A percentile compares a stretch with the other conserved stretches of the same genome.
Evolutionary conservation across 2,888 invertebrate genomes (phyloP).

Genomic region (Gortyna flavago): DNA sequence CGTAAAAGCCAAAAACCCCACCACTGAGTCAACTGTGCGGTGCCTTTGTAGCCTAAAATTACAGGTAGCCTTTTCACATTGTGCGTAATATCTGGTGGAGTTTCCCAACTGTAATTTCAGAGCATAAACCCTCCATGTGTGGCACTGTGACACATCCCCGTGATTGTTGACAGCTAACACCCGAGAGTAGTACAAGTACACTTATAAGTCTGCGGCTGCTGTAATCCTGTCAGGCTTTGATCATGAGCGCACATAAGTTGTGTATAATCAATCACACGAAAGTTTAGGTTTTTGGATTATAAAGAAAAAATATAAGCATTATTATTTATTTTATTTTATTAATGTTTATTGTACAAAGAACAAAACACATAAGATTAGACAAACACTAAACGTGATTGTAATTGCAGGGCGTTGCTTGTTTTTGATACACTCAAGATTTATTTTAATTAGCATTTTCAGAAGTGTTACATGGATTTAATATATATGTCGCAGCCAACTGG

Average conservation of each 20-base stretch:
- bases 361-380: too few relatives aligned
- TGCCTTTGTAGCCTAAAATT: constrained; percentile 8
- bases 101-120: not conserved
- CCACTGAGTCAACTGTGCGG: not conserved
- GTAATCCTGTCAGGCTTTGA: not conserved
- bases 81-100: constrained; percentile 10
- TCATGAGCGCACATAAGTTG: constrained; percentile 28
- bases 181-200: constrained; percentile 8
- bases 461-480: too few relatives aligned
- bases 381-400: too few relatives aligned
- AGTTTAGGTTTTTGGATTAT: not conserved
- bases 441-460: too few relatives aligned
- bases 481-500: too few relatives aligned
- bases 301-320: too few relatives aligned
- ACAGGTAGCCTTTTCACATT: not conserved
- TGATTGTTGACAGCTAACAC: constrained; percentile 21
- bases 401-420: too few relatives aligned
- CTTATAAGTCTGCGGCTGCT: not conserved
- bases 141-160: not conserved
- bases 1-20: not conserved
- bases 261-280: constrained; percentile 1
- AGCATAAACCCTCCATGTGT: constrained; percentile 12
- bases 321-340: too few relatives aligned
- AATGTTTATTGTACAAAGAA: too few relatives aligned
- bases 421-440: too few relatives aligned